Evolutionary conservation across 2,888 invertebrate species (phyloP), one percentile per base, ranked within the genome.

Genomic region (Acleris literana): DNA sequence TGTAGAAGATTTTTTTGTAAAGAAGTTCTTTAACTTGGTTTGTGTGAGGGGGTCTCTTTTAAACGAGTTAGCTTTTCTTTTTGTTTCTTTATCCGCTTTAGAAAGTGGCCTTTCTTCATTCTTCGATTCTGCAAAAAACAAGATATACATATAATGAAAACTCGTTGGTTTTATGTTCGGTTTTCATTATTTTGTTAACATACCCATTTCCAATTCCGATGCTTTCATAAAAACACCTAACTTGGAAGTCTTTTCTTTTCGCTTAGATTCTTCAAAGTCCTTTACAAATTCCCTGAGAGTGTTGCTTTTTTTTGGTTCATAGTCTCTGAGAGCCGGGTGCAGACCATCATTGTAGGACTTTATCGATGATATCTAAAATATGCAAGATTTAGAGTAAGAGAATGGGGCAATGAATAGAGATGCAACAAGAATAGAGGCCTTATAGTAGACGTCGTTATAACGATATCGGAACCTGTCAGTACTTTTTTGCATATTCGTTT

Each of bases 321-420:
- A 94, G 13, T 84, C 88, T 77, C 92, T 90, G 29, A 96, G 81
- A 46, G 90, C 79, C 7, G 94, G 93, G 76, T 93, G 93, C 39
- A 95, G 82, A 62, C 76, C 70, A 49, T 86, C 85, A 69, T 78
- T 94, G 70, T 88, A 87, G 68, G 93, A 93, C 78, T 95, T 95
- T 57, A 96, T 93, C 39, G 90, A 85, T 33, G 94, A 85, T 80
- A 96, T 93, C 96, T 96, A 74, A 49, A 92, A 86, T 63, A 46
- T 51, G 33, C 11, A 33, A 33, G 33, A 11, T 7, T 0, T 3
- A 33, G 11, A 33, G 33, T 33, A 13, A 33, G 33, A 13, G 33
- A 33, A 33, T 1, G 33, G 33, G 9, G 6, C n/a, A n/a, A 7
- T 11, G 4, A 33, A 11, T 29, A 29, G 29, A 7, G 29, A 29